Evolutionary conservation across 2,797 vertebrate genomes (phyloP).

Genomic region (Gymnodraco acuticeps): DNA sequence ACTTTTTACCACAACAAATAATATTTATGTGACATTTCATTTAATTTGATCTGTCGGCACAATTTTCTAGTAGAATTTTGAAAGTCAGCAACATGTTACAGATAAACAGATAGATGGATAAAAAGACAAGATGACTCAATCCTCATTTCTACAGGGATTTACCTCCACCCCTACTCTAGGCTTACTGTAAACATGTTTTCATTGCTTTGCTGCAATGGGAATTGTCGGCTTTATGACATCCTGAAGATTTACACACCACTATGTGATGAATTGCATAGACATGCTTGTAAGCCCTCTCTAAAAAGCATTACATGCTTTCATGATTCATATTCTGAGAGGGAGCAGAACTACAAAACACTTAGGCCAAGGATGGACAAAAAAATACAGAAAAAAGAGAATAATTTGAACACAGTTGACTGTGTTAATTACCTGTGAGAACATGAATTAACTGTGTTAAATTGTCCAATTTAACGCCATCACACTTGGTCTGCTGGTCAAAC

Average conservation of each 20-base stretch:
- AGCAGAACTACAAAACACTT: constrained; percentile 35
- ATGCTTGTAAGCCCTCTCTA: neutral
- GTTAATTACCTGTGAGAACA: constrained; percentile 38
- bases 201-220: neutral
- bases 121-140: neutral
- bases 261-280: constrained; percentile 27
- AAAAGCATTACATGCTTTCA: constrained; percentile 16
- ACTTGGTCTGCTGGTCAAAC: constrained; percentile 45
- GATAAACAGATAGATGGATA: neutral
- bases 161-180: neutral
- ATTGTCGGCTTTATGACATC: neutral
- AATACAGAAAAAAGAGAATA: neutral
- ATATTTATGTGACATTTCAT: neutral
- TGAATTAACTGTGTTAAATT: constrained; percentile 28
- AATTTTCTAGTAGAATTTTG: neutral
- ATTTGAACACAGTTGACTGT: constrained; percentile 16
- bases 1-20: neutral
- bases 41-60: neutral
- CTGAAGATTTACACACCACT: neutral
- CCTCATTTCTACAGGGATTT: neutral
- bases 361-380: constrained; percentile 1
- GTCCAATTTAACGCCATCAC: constrained; percentile 36
- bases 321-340: constrained; percentile 12
- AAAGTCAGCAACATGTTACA: neutral
- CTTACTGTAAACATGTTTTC: neutral